Percentiles rank a stretch among this genome's conserved stretches.
These are phyloP conservation scores for Haemorhous mexicanus DNA, from an alignment of 2,113 vertebrate species.

Conservation along the genomic window DNA sequence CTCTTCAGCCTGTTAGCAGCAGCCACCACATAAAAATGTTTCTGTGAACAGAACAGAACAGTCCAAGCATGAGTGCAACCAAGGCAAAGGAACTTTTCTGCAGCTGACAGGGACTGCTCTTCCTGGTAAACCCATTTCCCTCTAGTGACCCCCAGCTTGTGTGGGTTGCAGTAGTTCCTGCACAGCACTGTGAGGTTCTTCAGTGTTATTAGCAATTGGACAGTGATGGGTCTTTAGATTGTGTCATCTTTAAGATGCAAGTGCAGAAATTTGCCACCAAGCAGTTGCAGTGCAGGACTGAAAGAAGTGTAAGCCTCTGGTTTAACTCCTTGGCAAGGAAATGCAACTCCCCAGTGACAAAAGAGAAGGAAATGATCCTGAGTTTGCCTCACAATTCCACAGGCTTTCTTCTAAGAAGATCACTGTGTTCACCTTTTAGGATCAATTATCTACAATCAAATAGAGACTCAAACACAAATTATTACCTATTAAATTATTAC, in stretches of 20 bases:
- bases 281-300: neutral
- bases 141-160: neutral
- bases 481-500: too few relatives aligned
- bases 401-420: neutral
- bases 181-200: neutral
- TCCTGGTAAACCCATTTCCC: neutral
- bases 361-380: neutral
- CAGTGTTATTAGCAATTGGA: neutral
- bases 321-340: neutral
- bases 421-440: neutral
- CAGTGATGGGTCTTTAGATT: neutral
- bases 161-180: neutral
- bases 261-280: neutral
- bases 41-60: slow-evolving; percentile 70
- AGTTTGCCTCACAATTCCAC: neutral
- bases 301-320: neutral
- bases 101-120: neutral
- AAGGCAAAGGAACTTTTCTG: neutral
- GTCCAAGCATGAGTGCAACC: neutral
- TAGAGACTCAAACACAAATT: neutral
- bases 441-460: neutral
- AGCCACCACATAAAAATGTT: slow-evolving; percentile 86
- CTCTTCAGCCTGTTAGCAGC: slow-evolving; percentile 86
- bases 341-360: neutral
- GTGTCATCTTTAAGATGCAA: neutral